Base-by-base conservation (phyloP, 2,888 invertebrate species). In the Lobophora halterata region DNA sequence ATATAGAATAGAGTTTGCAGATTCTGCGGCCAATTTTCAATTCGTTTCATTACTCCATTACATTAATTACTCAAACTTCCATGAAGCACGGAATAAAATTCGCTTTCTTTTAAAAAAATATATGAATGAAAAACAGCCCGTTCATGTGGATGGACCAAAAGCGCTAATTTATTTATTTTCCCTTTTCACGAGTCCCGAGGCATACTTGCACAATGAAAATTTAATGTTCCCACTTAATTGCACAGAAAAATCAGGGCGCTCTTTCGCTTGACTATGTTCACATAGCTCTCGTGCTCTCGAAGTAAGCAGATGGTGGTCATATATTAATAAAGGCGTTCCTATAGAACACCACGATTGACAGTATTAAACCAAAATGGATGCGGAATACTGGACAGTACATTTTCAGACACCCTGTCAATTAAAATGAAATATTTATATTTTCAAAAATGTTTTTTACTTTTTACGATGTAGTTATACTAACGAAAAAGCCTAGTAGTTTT, bases 191-290 rank as follows among this genome's bases (percentile, higher is more conserved):
- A 25, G n/a, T 27, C 41, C 39, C 23, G 8, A 18, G 28, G 8
- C 33, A 6, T 28, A 27, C 39, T n/a, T 32, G 38, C 37, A 26
- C 36, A 44, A 35, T 37, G 21, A 31, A 43, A n/a, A 45, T 49
- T 39, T 42, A 42, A 49, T 31, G 30, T 48, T 11, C 30, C 23
- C 41, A 26, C 41, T 37, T 39, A 24, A 37, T 38, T 42, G 34
- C 31, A 19, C n/a, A 33, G 7, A 38, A 39, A 49, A 48, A 38
- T 19, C 14, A 30, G 23, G 8, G 16, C n/a, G n/a, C 25, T 28
- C 17, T 25, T 7, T 26, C 17, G 33, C 23, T 29, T 20, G 11
- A 10, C 7, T 34, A 31, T 11, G 7, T 13, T 18, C 11, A 37
- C 32, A 31, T 33, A 25, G 28, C 3, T 5, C 5, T 17, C 11